These are phyloP conservation scores for Halocaridina rubra DNA, from an alignment of 2,888 invertebrate species.

Conservation along the genomic window DNA sequence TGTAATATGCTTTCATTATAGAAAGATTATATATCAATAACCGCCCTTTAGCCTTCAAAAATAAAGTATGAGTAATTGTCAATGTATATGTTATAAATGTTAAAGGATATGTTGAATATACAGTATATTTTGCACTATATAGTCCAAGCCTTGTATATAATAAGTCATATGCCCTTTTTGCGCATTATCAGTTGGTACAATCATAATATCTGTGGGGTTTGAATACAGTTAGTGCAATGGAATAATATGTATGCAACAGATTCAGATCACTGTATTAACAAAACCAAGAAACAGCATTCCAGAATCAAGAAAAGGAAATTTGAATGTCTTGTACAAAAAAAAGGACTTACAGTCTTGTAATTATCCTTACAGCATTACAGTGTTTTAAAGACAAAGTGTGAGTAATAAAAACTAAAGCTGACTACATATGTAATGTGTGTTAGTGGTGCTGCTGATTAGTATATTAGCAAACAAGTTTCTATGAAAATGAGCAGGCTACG, in stretches of 20 bases:
- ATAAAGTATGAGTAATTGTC: no score
- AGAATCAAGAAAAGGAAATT: no score
- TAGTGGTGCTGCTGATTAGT: no score
- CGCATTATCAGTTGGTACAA: constrained; percentile 47
- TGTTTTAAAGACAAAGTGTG: no score
- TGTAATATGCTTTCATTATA: background rate
- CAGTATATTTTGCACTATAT: constrained; percentile 13
- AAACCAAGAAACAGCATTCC: background rate
- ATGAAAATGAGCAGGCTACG: no score
- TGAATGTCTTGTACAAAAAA: no score
- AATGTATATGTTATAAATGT: background rate
- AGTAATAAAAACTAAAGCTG: no score
- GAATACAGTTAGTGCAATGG: background rate
- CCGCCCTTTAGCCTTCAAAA: background rate
- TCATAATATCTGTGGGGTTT: constrained; percentile 20
- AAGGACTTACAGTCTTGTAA: background rate
- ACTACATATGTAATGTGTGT: no score
- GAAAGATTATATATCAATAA: background rate
- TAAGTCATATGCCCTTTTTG: constrained; percentile 1
- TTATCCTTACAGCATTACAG: background rate
- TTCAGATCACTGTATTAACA: no score
- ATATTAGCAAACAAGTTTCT: no score
- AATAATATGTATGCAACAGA: no score
- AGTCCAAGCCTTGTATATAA: constrained; percentile 3
- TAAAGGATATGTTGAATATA: constrained; percentile 1